These are phyloP conservation scores for Sitta carolinensis DNA, from an alignment of 2,797 vertebrate genomes.

Conservation along the genomic window DNA sequence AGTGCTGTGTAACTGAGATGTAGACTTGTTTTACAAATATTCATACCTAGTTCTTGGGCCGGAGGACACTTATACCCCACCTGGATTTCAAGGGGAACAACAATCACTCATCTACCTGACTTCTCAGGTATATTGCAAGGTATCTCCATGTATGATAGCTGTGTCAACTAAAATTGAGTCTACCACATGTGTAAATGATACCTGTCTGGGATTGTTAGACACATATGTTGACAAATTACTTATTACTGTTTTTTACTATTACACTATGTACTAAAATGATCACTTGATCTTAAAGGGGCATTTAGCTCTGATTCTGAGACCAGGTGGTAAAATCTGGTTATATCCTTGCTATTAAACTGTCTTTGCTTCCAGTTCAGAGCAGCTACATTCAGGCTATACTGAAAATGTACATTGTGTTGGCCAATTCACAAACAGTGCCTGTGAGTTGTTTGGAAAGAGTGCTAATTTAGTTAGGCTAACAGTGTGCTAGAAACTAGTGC, in stretches of 20 bases:
- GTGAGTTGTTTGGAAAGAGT: not conserved
- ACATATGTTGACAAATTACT: not conserved
- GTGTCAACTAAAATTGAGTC: not conserved
- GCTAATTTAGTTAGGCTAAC: not conserved
- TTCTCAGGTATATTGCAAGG: not conserved
- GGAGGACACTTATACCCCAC: not conserved
- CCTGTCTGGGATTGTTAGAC: not conserved
- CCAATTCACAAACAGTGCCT: not conserved
- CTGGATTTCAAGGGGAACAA: not conserved
- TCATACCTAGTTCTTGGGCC: not conserved
- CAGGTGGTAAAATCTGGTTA: not conserved
- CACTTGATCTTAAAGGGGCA: not conserved
- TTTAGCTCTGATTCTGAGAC: not conserved
- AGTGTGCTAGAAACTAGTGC: not conserved
- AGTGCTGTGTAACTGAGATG: not conserved
- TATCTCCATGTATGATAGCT: not conserved
- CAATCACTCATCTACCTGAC: rapidly evolving
- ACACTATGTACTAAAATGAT: not conserved
- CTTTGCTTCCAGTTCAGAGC: not conserved
- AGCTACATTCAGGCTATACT: not conserved
- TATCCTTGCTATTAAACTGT: not conserved
- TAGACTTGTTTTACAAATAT: not conserved
- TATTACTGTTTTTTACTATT: not conserved
- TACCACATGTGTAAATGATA: rapidly evolving
- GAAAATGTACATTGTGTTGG: not conserved